Evolutionary conservation across 2,888 invertebrate species (phyloP).

Genomic region (Dynastes hyllus): DNA sequence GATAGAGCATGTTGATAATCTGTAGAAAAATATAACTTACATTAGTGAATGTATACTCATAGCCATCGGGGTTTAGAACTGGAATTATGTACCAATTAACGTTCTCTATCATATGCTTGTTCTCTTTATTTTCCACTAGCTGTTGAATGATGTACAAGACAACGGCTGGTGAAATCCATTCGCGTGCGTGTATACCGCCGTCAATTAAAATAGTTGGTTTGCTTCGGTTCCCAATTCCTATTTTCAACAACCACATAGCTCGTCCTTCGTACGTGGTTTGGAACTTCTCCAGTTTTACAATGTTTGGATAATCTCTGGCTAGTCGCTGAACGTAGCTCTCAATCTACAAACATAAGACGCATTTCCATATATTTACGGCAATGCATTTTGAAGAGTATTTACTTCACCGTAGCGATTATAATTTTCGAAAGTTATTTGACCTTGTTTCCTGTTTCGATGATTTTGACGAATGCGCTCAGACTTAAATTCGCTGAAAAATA

Average conservation of each 20-base stretch:
- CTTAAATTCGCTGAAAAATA: neutral
- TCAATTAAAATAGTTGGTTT: conserved; percentile 78
- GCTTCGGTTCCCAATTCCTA: conserved; percentile 74
- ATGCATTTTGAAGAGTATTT: neutral
- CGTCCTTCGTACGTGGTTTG: conserved; percentile 73
- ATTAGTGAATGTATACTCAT: conserved; percentile 68
- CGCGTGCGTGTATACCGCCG: conserved; percentile 78
- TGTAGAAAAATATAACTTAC: neutral
- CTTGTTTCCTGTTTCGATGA: neutral
- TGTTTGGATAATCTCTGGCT: conserved; percentile 69
- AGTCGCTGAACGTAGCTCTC: conserved; percentile 13
- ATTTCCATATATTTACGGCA: neutral
- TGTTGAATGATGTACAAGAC: conserved; percentile 73
- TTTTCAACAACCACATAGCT: conserved; percentile 74
- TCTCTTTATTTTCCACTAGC: conserved; percentile 47
- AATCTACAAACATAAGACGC: neutral
- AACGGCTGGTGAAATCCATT: conserved; percentile 81
- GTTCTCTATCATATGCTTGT: conserved; percentile 65
- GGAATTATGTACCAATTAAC: conserved; percentile 73
- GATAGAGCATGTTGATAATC: no score
- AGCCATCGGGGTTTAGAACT: conserved; percentile 74
- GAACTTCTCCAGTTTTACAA: conserved; percentile 70
- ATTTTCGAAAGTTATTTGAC: neutral
- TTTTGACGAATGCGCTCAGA: neutral
- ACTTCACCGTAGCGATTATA: neutral